Percentiles rank a stretch among this genome's conserved stretches.
phyloP scores from a whole-genome alignment of 2,888 invertebrate genomes.

The Dynastes hyllus region DNA sequence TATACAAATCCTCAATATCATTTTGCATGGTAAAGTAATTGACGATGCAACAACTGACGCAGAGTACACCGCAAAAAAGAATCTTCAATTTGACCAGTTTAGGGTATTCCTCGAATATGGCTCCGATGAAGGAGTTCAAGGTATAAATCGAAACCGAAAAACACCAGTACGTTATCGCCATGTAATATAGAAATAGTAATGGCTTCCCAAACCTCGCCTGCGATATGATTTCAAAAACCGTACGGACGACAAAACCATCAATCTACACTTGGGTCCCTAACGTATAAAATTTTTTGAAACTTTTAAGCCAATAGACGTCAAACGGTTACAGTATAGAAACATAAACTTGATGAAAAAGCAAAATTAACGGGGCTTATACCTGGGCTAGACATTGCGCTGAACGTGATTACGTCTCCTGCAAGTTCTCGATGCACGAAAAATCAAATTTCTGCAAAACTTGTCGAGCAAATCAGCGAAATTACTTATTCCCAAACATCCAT shows the following conservation, averaged over 20 bases:
- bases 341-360: conserved; percentile 48
- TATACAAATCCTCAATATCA: conserved; percentile 30
- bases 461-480: conserved; percentile 39
- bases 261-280: conserved; percentile 42
- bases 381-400: conserved; percentile 49
- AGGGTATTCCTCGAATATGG: conserved; percentile 47
- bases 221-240: conserved; percentile 40
- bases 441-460: too few species aligned
- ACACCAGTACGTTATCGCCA: conserved; percentile 46
- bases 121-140: conserved; percentile 47
- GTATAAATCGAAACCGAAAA: conserved; percentile 47
- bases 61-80: conserved; percentile 23
- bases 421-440: conserved; percentile 48
- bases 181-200: conserved; percentile 25
- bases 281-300: conserved; percentile 23
- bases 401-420: conserved; percentile 50
- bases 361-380: too few species aligned
- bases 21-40: conserved; percentile 14
- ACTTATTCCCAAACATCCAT: conserved; percentile 39
- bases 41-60: conserved; percentile 32
- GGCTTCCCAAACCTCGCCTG: neutral
- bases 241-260: conserved; percentile 34
- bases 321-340: conserved; percentile 45
- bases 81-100: conserved; percentile 31
- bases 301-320: conserved; percentile 47